phyloP scores from a whole-genome alignment of 1,140 invertebrate genomes.

The Bacillus rossius region DNA sequence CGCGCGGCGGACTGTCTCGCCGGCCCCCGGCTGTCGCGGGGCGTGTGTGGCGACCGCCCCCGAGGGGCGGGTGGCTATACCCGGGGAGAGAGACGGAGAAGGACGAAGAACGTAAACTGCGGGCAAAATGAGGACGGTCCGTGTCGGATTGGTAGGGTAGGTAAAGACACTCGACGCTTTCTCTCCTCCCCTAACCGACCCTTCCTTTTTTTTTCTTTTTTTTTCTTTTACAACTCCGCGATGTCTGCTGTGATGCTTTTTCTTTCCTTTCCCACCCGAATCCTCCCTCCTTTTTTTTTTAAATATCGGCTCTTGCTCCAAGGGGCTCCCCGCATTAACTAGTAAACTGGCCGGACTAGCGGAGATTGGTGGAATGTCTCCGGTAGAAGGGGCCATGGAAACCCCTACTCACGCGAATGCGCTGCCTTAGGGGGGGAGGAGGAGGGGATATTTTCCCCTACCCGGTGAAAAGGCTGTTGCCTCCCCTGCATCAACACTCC shows the following conservation, averaged over 20 bases:
- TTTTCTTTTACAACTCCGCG: neutral
- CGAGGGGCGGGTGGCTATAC: too few species aligned
- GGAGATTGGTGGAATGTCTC: slow-evolving; percentile 5
- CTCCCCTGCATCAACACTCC: neutral
- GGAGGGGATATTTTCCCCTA: neutral
- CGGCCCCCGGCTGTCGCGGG: too few species aligned
- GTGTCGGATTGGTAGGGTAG: neutral
- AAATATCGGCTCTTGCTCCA: neutral
- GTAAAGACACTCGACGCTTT: neutral
- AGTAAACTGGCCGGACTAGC: slow-evolving; percentile 7
- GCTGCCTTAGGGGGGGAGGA: neutral
- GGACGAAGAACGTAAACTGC: too few species aligned
- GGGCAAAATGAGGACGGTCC: too few species aligned
- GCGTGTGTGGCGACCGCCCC: too few species aligned
- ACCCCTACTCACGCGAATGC: slow-evolving; percentile 2
- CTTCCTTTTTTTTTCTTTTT: neutral
- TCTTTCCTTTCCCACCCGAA: neutral
- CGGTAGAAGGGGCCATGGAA: neutral
- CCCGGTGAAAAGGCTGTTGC: neutral
- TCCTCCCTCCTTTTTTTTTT: neutral
- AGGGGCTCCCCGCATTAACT: neutral
- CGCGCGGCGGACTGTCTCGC: too few species aligned
- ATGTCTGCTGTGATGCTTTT: neutral
- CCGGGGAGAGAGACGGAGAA: too few species aligned
- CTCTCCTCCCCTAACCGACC: neutral